Conservation (phyloP, 2,113 vertebrate species). For the Coreoperca whiteheadi region DNA sequence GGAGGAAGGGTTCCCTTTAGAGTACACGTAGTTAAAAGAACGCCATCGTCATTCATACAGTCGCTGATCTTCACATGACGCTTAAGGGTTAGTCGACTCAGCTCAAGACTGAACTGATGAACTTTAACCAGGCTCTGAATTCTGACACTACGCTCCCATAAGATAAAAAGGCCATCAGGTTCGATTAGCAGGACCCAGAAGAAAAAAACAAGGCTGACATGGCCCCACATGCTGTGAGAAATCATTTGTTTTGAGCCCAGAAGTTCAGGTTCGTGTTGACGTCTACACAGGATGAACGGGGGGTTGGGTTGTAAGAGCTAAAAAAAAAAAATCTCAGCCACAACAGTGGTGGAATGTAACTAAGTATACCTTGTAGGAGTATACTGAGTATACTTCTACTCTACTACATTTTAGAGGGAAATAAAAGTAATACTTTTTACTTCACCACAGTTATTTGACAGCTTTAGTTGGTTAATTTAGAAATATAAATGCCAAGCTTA, state of each 20-base stretch:
- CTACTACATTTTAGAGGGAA: neutral
- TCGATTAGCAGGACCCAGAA: neutral
- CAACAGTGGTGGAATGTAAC: too few relatives aligned
- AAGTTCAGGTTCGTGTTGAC: neutral
- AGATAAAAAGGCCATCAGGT: neutral
- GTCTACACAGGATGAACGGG: neutral
- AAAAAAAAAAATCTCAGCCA: too few relatives aligned
- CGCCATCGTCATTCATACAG: constrained; percentile 13
- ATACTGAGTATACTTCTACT: neutral
- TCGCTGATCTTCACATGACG: neutral
- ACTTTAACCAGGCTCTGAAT: constrained; percentile 20
- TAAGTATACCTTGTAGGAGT: too few relatives aligned
- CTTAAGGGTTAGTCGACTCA: neutral
- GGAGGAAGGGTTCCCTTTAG: too few relatives aligned
- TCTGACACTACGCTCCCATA: neutral
- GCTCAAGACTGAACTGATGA: neutral
- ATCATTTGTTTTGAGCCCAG: neutral
- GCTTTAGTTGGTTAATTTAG: too few relatives aligned
- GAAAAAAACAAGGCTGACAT: neutral
- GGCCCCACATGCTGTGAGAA: neutral
- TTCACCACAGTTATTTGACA: neutral
- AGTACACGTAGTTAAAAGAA: neutral
- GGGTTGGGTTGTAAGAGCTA: neutral
- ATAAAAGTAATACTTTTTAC: neutral
- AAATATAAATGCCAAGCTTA: neutral